Evolutionary conservation across 1,140 invertebrate species (phyloP), one percentile per base, ranked within the genome.

Genomic region (Caerostris darwini): DNA sequence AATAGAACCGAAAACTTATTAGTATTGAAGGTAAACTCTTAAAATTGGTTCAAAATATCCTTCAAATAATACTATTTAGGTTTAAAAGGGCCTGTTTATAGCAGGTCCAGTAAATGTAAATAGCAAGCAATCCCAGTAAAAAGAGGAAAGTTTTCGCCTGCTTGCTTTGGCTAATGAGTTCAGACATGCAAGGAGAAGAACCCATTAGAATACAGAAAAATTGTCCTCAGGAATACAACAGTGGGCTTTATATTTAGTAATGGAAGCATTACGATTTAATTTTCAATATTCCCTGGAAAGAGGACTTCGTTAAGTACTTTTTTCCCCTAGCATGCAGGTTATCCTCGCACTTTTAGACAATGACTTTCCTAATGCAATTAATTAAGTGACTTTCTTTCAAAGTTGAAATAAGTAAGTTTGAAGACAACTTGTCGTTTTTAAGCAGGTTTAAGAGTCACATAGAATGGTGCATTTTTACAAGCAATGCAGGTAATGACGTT

Each of bases 311-410:
- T 69, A 69, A 69, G 67, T n/a, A 69, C n/a, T 69, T 64, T 69
- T 34, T 69, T 69, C 5, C 5, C n/a, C n/a, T 17, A n/a, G 5
- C 17, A 14, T 19, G 1, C 34, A 34, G 67, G 67, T 19, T 19
- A 69, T 69, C 67, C 17, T 69, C 17, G 17, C 67, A n/a, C 5
- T 14, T 69, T 69, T n/a, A 19, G 67, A 69, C 67, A 69, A 69
- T 69, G 67, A n/a, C 14, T 69, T 69, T 69, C 67, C 4, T 69
- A 69, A 69, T 69, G 67, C 67, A 19, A 69, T 69, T 69, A 69
- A 69, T 69, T 19, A n/a, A n/a, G n/a, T n/a, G 17, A 34, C 8
- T 34, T 69, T 69, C 17, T 69, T 69, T 69, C 67, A 7, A 56
- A 85, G 56, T 82, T 71, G 8, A 50, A 69, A n/a, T 67, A 67